Percentiles rank a stretch among this genome's conserved stretches.
Conservation (phyloP, 2,113 vertebrate species). For the Calyptommatus sinebrachiatus region DNA sequence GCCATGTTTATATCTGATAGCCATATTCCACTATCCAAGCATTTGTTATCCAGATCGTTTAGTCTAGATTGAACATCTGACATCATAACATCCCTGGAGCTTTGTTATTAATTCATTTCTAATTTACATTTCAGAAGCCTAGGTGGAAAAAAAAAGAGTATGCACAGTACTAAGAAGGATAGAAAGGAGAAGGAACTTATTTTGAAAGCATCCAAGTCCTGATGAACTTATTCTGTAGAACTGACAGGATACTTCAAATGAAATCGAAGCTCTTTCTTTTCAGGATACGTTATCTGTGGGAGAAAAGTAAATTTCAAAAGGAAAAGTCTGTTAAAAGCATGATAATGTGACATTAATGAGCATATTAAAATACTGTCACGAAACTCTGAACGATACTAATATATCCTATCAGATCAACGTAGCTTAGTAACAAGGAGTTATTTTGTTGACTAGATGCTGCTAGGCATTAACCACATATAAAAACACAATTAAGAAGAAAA, state of each 20-base stretch:
- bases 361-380: slow-evolving; percentile 3
- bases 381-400: not conserved
- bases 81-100: not conserved
- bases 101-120: slow-evolving; percentile 18
- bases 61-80: slow-evolving; percentile 2
- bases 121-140: slow-evolving; percentile 22
- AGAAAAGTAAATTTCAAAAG: not conserved
- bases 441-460: not conserved
- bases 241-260: not conserved
- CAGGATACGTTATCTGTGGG: not conserved
- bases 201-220: not conserved
- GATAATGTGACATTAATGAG: slow-evolving; percentile 7
- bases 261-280: not conserved
- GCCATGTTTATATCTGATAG: not conserved
- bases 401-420: not conserved
- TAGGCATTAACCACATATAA: not conserved
- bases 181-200: not conserved
- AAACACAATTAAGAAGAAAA: not conserved
- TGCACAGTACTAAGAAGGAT: not conserved
- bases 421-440: not conserved
- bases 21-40: not conserved
- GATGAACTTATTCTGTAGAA: not conserved
- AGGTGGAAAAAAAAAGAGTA: not conserved
- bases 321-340: not conserved
- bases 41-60: not conserved